Conservation (phyloP, 2,113 vertebrate genomes). For the Heloderma charlesbogerti region DNA sequence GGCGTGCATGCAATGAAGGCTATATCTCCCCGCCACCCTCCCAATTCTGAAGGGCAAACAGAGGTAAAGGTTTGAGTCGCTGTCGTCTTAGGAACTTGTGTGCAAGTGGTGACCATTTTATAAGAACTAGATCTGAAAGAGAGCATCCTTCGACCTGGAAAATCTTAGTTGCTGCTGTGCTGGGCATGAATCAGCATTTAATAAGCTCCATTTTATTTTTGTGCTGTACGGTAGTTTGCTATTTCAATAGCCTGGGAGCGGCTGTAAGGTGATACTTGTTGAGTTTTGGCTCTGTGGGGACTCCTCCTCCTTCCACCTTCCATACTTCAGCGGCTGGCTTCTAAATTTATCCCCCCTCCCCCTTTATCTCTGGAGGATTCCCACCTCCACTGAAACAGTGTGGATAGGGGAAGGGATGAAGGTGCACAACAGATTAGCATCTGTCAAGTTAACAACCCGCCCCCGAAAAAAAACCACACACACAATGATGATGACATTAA, state of each 20-base stretch:
- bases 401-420: not conserved
- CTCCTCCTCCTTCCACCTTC: constrained; percentile 30
- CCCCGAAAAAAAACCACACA: not conserved
- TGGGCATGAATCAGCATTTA: constrained; percentile 25
- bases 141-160: not conserved
- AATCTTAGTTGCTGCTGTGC: not conserved
- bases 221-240: constrained; percentile 41
- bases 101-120: not conserved
- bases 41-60: no score
- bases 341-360: constrained; percentile 10
- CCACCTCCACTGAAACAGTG: no score
- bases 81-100: not conserved
- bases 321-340: not conserved
- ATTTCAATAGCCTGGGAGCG: constrained; percentile 64
- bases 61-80: not conserved
- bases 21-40: no score
- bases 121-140: constrained; percentile 4
- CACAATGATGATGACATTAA: not conserved
- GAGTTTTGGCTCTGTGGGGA: constrained; percentile 46
- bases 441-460: not conserved
- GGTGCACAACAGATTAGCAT: not conserved
- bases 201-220: constrained; percentile 59
- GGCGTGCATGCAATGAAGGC: not conserved
- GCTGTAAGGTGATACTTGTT: constrained; percentile 64
- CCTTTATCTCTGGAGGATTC: not conserved